phyloP scores from a whole-genome alignment of 2,113 vertebrate species.

The Dromaius novaehollandiae region DNA sequence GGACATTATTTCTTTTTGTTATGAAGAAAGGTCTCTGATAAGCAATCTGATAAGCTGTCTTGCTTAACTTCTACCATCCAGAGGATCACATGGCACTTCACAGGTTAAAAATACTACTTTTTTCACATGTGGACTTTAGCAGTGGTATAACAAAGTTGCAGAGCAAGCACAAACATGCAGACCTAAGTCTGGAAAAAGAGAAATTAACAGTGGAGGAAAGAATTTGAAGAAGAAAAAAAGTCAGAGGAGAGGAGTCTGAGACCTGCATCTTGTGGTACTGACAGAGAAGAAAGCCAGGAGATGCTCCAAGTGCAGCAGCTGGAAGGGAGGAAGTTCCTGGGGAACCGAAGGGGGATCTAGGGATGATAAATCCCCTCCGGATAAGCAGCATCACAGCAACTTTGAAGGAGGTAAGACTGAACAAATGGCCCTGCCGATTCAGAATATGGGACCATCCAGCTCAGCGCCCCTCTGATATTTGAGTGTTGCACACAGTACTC shows the following conservation, averaged over 20 bases:
- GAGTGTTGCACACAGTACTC: neutral
- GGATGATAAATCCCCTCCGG: neutral
- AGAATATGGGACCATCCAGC: neutral
- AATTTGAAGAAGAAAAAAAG: neutral
- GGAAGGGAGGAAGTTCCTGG: neutral
- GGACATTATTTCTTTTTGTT: neutral
- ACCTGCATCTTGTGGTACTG: fast-evolving
- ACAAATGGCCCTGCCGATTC: fast-evolving
- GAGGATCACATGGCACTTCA: neutral
- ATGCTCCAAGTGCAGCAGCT: neutral
- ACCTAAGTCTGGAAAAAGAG: no score
- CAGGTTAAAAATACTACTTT: neutral
- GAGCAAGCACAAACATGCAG: no score
- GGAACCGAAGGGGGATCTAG: no score
- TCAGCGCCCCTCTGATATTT: neutral
- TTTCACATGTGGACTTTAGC: neutral
- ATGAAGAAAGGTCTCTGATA: neutral
- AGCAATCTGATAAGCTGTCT: neutral
- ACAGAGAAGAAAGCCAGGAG: neutral
- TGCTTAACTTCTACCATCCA: neutral
- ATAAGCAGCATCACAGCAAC: neutral
- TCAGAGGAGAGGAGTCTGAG: neutral
- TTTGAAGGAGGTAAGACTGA: neutral
- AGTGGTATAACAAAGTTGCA: neutral
- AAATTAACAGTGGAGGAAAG: neutral